Evolutionary conservation across 2,797 vertebrate species (phyloP), one percentile per base, ranked within the genome.

Genomic region (Malurus leucopterus): DNA sequence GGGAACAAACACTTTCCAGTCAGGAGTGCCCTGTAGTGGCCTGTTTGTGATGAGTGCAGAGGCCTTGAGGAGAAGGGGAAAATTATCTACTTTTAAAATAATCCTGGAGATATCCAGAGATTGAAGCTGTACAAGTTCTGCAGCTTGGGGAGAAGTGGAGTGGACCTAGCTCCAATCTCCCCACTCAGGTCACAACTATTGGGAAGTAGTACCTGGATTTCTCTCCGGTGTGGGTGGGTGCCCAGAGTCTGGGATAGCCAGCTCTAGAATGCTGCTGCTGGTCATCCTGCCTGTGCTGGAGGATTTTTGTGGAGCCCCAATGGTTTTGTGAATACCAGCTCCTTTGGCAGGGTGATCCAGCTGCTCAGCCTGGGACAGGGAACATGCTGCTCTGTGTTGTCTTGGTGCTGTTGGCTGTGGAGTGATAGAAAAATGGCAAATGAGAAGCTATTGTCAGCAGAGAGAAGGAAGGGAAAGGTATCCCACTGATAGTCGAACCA

Each of bases 241-340:
- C 8, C 1, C 36, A 11, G 3, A 41, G 11, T n/a, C 21, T 5
- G 2, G 30, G 51, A 41, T 0, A 2, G 8, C 9, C 32, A 36
- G 7, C 7, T 62, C 24, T 43, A 12, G n/a, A 54, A 53, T 54
- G 24, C 7, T 36, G 17, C 11, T 1, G 5, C 6, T 47, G 32
- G 10, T 40, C 7, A 44, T 22, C 16, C 26, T 65, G 8, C 7
- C 10, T 30, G 2, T 23, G 2, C 18, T 50, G 10, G 14, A 10
- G 40, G 59, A 47, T 34, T 75, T 70, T 6, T 63, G 18, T 44
- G 30, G 12, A 47, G 1, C 4, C 2, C 7, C 3, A 17, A 0
- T 3, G 2, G 7, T 62, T 87, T 79, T 65, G 27, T n/a, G 20
- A 58, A 47, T 53, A 58, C 1, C 5, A 40, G 4, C 6, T 58